Evolutionary conservation across 35 echinoderm and acorn worm genomes (phyloP), one percentile per base, ranked within the genome.

Genomic region (Stichopus chloronotus): DNA sequence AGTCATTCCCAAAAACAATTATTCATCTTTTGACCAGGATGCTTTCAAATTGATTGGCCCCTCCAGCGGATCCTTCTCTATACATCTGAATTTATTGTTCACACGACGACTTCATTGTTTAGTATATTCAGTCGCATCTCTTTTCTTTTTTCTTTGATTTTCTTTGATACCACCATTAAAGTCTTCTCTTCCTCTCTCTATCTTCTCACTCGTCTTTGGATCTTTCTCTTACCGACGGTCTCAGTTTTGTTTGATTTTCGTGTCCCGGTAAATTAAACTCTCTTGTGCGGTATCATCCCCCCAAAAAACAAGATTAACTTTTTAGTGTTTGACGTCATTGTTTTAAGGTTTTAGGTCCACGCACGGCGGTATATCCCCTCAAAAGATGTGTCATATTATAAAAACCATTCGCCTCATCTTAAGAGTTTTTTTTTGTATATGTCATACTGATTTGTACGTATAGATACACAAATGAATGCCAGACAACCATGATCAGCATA

Each of bases 41-140:
- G 80, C 80, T 83, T 83, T 83, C 80, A 83, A 83, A 83, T 83
- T 83, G 80, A 83, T 83, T 83, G 80, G 25, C 55, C 9, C 55
- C 11, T 11, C 11, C 19, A 65, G 61, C 61, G 19, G 61, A 65
- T 11, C 61, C 11, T 43, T 43, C 30, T 71, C n/a, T 71, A 13
- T 71, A 13, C n/a, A 10, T 79, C 30, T 79, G 9, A 79, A 21
- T 52, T 79, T 79, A 19, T 79, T 79, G 20, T 79, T 79, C 77
- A 79, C 10, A 79, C 9, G n/a, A 79, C n/a, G 77, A 52, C 77
- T 52, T 52, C n/a, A 79, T 52, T 79, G 14, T 78, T 52, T 52
- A 43, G 9, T 79, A 13, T 79, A 25, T 79, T 78, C 60, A 65
- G 19, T 65, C 19, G 61, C 61, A 65, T 65, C 11, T 43, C 30